Evolutionary conservation across 2,113 vertebrate species (phyloP).

Genomic region (Eleginops maclovinus): DNA sequence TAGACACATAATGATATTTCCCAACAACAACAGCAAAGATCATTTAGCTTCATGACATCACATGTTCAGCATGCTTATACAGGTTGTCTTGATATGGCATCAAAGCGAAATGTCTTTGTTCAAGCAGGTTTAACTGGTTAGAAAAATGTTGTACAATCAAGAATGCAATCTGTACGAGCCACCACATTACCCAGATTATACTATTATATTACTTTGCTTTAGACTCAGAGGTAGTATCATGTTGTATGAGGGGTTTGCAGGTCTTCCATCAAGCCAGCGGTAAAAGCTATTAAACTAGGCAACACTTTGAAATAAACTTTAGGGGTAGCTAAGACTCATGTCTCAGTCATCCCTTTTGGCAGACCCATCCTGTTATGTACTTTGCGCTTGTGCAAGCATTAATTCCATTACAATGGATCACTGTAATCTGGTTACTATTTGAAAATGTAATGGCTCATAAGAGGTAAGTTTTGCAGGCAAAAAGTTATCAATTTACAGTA

Average conservation of each 20-base stretch:
- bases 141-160: constrained; percentile 14
- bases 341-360: constrained; percentile 7
- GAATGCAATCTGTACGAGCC: not conserved
- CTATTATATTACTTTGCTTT: too few relatives aligned
- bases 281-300: not conserved
- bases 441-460: not conserved
- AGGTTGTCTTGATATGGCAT: not conserved
- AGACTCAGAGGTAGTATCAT: not conserved
- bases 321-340: not conserved
- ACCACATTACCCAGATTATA: not conserved
- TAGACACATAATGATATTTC: constrained; percentile 20
- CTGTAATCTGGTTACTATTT: not conserved
- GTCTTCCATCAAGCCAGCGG: not conserved
- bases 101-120: constrained; percentile 14
- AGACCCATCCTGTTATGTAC: not conserved
- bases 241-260: not conserved
- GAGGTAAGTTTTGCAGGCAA: not conserved
- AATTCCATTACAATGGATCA: not conserved
- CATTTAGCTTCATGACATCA: constrained; percentile 22
- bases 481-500: not conserved
- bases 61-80: not conserved
- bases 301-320: constrained; percentile 5
- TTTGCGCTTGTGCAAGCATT: not conserved
- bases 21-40: constrained; percentile 2
- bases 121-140: constrained; percentile 22